Percentiles rank a stretch among this genome's conserved stretches.
Evolutionary conservation across 2,113 vertebrate species (phyloP).

Genomic region (Nycticryphes semicollaris): DNA sequence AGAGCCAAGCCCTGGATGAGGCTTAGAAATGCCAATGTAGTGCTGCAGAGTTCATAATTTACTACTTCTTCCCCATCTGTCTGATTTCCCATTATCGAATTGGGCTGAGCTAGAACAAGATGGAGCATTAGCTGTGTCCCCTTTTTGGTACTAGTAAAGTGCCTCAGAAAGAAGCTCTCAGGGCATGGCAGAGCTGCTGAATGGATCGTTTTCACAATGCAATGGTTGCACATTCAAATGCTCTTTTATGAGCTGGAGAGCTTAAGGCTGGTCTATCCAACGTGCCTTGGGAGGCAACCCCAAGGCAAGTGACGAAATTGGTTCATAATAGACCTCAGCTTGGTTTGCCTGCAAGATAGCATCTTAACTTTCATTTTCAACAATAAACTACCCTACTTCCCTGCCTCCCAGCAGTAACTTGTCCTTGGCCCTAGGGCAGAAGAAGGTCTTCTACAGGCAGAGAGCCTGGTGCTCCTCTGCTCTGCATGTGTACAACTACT

Average conservation of each 20-base stretch:
- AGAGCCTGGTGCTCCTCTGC: neutral
- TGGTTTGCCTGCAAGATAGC: neutral
- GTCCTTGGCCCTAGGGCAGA: neutral
- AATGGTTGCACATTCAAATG: neutral
- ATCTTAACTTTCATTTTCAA: neutral
- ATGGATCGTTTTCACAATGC: neutral
- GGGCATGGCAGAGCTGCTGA: neutral
- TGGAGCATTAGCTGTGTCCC: neutral
- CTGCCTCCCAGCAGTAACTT: neutral
- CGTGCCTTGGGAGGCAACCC: no score
- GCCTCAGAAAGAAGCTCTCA: neutral
- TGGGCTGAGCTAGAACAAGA: neutral
- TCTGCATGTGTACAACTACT: neutral
- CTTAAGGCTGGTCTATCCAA: neutral
- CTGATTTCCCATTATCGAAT: neutral
- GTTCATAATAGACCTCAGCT: neutral
- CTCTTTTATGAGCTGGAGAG: neutral
- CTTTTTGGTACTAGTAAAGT: neutral
- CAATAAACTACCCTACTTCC: neutral
- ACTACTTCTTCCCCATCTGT: neutral
- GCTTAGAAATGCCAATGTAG: rapidly evolving
- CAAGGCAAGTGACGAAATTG: neutral
- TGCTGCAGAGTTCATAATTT: neutral
- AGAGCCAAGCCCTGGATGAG: neutral
- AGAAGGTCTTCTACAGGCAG: neutral